A percentile compares a stretch with the other conserved stretches of the same genome.
Evolutionary conservation across 2,113 vertebrate species (phyloP).

Genomic region (Cygnus buccinator): DNA sequence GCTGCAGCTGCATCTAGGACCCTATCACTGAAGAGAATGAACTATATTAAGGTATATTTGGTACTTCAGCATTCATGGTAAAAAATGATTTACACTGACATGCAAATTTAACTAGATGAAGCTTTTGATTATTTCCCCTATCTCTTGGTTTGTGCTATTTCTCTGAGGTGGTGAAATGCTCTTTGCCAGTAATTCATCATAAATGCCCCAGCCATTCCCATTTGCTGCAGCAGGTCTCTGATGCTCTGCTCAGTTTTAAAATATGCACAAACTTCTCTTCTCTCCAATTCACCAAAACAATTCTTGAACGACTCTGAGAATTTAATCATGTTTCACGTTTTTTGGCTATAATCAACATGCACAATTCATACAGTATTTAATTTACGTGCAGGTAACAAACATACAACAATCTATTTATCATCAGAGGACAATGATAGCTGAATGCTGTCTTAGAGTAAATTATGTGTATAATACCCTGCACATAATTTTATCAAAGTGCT

Average conservation of each 20-base stretch:
- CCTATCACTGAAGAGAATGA: neutral
- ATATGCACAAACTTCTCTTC: constrained; percentile 54
- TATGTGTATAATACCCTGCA: neutral
- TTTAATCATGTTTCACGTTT: constrained; percentile 43
- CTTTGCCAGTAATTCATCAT: constrained; percentile 61
- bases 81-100: constrained; percentile 34
- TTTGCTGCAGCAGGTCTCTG: constrained; percentile 49
- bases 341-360: neutral
- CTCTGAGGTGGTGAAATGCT: constrained; percentile 46
- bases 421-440: neutral
- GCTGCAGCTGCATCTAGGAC: neutral
- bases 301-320: constrained; percentile 38
- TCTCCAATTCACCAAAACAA: constrained; percentile 38
- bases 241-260: constrained; percentile 53
- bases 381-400: constrained; percentile 11
- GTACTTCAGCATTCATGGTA: neutral
- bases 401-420: neutral
- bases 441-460: neutral
- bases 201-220: constrained; percentile 59
- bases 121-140: constrained; percentile 34
- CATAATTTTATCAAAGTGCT: neutral
- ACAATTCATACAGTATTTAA: neutral
- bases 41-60: neutral
- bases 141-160: constrained; percentile 26
- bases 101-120: constrained; percentile 43